These are phyloP conservation scores for Neogale vison DNA, from an alignment of 2,113 vertebrate species.

Conservation along the genomic window DNA sequence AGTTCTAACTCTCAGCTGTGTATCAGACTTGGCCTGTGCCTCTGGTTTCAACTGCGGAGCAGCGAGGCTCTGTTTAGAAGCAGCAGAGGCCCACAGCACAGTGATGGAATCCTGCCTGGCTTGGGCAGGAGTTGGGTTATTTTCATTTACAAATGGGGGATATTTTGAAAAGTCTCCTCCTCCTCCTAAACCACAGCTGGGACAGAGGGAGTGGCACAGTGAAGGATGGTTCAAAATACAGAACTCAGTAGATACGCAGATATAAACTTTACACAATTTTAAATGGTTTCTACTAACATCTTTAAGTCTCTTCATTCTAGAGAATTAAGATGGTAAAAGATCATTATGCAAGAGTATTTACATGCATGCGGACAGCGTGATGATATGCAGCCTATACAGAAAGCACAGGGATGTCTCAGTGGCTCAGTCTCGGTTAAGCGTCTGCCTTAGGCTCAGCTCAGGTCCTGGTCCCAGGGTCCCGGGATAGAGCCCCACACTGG, in stretches of 20 bases:
- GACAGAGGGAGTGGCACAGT: not conserved
- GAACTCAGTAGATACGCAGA: not conserved
- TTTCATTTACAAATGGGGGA: not conserved
- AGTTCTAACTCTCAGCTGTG: constrained; percentile 67
- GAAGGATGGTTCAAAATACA: not conserved
- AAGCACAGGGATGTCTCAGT: not conserved
- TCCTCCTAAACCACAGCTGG: not conserved
- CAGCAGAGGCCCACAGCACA: not conserved
- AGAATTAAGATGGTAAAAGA: not conserved
- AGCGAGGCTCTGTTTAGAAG: constrained; percentile 31
- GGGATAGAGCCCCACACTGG: not conserved
- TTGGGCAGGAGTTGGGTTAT: not conserved
- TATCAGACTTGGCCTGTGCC: constrained; percentile 62
- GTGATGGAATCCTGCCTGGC: not conserved
- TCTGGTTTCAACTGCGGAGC: not conserved
- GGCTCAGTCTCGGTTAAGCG: not conserved
- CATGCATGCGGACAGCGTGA: not conserved
- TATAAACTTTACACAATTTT: not conserved
- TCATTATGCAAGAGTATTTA: not conserved
- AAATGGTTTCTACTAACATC: not conserved
- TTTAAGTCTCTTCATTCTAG: not conserved
- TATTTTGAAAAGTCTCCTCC: not conserved
- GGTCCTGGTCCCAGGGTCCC: not conserved
- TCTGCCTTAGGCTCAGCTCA: not conserved
- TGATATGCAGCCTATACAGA: not conserved